These are phyloP conservation scores for fruit fly (Drosophila melanogaster) DNA, from an alignment of 1,140 invertebrate species.

Conservation along the genomic window DNA sequence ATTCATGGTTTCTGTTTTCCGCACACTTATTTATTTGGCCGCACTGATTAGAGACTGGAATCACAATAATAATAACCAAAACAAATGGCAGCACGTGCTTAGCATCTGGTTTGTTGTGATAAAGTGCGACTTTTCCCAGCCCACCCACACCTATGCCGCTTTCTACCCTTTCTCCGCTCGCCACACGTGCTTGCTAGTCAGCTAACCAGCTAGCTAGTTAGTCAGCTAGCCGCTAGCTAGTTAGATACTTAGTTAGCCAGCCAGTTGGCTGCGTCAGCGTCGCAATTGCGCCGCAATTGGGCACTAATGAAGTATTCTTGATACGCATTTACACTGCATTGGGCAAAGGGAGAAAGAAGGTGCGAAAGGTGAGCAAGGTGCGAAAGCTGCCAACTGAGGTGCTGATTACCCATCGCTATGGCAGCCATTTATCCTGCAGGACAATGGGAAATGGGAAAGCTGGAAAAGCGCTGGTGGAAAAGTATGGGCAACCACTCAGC, in stretches of 20 bases:
- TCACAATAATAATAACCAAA: constrained; percentile 13
- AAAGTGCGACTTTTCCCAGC: neutral
- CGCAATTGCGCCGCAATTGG: constrained; percentile 34
- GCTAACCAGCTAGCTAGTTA: constrained; percentile 3
- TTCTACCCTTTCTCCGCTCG: constrained; percentile 5
- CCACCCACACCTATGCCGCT: constrained; percentile 1
- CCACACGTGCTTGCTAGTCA: constrained; percentile 10
- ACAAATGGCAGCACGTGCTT: constrained; percentile 29
- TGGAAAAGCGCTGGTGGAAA: neutral
- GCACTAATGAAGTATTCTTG: constrained; percentile 31
- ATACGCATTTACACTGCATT: constrained; percentile 18
- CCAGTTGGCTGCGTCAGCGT: constrained; percentile 19
- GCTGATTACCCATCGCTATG: constrained; percentile 4
- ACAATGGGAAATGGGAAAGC: neutral
- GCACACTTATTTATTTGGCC: constrained; percentile 7
- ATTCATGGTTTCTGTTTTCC: neutral
- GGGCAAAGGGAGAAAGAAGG: neutral
- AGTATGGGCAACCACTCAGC: neutral
- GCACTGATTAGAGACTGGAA: constrained; percentile 9
- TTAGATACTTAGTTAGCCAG: too few relatives aligned
- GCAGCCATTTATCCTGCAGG: constrained; percentile 4
- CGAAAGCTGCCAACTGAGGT: neutral
- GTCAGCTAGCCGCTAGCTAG: constrained; percentile 4
- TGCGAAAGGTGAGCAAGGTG: neutral
- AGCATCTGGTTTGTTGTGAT: constrained; percentile 38